These are phyloP conservation scores for Rhea pennata DNA, from an alignment of 2,113 vertebrate genomes.

Conservation along the genomic window DNA sequence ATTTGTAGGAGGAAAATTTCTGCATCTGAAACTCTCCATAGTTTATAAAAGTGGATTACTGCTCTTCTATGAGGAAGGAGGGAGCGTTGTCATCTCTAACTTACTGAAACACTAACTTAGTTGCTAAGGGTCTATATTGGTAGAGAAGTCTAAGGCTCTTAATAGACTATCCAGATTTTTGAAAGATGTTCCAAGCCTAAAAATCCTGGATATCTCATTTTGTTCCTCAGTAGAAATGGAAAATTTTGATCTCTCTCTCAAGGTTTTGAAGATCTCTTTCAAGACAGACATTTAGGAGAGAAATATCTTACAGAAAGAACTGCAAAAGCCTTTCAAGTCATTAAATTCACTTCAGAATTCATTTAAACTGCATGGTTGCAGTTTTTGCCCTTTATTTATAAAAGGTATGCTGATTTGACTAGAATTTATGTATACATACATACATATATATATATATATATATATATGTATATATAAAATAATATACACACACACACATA, in stretches of 20 bases:
- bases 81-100: not conserved
- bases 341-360: not conserved
- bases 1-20: not conserved
- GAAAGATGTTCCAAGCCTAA: not conserved
- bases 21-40: not conserved
- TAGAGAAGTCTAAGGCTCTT: not conserved
- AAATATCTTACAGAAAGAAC: slow-evolving; percentile 22
- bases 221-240: not conserved
- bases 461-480: not conserved
- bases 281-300: not conserved
- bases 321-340: accelerated
- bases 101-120: not conserved
- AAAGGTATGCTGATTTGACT: not conserved
- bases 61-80: not conserved
- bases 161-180: not conserved
- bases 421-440: not conserved
- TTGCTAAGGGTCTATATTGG: not conserved
- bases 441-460: not conserved
- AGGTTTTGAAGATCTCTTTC: not conserved
- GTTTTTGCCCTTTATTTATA: not conserved
- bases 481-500: not conserved
- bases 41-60: not conserved
- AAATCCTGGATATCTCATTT: not conserved
- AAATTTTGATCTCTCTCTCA: not conserved
- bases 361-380: not conserved